Evolutionary conservation across 2,797 vertebrate species (phyloP).

Genomic region (Anabacerthia variegaticeps): DNA sequence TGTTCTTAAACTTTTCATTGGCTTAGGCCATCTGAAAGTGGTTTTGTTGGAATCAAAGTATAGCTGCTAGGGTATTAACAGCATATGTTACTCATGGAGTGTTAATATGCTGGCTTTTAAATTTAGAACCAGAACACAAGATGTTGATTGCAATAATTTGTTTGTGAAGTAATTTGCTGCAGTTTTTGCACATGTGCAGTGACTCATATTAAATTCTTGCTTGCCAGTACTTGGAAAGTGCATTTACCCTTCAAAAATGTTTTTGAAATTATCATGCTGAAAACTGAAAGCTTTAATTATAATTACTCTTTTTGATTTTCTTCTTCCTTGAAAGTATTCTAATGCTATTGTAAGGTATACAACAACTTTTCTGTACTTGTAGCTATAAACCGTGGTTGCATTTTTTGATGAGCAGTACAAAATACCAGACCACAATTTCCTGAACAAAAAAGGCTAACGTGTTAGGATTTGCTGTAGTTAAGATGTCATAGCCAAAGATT

Average conservation of each 20-base stretch:
- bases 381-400: background rate
- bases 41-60: conserved; percentile 69
- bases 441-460: background rate
- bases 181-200: conserved; percentile 78
- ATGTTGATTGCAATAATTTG: conserved; percentile 82
- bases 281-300: conserved; percentile 67
- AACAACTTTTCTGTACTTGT: background rate
- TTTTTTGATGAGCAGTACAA: conserved; percentile 30
- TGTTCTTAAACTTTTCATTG: conserved; percentile 28
- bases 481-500: background rate
- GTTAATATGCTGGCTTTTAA: conserved; percentile 72
- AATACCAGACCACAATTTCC: background rate
- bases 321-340: conserved; percentile 35
- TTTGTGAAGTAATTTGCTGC: conserved; percentile 77
- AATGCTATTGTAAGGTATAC: conserved; percentile 23
- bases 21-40: conserved; percentile 70
- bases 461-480: background rate
- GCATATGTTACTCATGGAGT: conserved; percentile 60
- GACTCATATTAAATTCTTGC: conserved; percentile 76
- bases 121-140: conserved; percentile 81
- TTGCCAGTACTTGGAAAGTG: conserved; percentile 56
- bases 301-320: conserved; percentile 53
- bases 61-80: conserved; percentile 72
- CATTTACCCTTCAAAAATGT: conserved; percentile 73
- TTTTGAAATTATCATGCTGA: conserved; percentile 59